Evolutionary conservation across 2,888 invertebrate species (phyloP).

Genomic region (Omphaloscelis lunosa): DNA sequence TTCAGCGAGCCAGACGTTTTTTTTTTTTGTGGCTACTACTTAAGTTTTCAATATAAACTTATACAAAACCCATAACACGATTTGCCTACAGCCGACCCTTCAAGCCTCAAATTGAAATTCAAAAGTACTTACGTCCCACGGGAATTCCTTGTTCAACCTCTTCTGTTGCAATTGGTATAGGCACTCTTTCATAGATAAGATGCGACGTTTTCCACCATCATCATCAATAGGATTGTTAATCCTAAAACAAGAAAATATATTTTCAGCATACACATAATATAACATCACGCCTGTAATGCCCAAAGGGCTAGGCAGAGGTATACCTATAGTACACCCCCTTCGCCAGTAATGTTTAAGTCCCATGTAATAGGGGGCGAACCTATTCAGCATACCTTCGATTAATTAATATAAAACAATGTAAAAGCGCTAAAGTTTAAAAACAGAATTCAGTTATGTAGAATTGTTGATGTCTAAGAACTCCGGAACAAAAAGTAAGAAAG

Average conservation of each 20-base stretch:
- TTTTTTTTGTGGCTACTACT: no score
- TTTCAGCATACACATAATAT: neutral
- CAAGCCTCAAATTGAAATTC: neutral
- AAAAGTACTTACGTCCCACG: constrained; percentile 85
- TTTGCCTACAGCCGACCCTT: no score
- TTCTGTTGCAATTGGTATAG: constrained; percentile 84
- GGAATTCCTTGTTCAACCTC: constrained; percentile 85
- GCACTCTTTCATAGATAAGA: constrained; percentile 82
- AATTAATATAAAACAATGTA: neutral
- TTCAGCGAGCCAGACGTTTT: no score
- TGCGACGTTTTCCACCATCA: constrained; percentile 68
- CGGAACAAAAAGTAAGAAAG: neutral
- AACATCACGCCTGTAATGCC: neutral
- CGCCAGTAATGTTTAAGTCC: neutral
- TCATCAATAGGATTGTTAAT: constrained; percentile 82
- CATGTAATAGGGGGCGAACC: neutral
- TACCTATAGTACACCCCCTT: neutral
- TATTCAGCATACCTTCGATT: neutral
- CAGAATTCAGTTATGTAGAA: neutral
- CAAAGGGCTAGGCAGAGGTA: neutral
- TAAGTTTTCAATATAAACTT: no score
- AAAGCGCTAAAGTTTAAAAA: neutral
- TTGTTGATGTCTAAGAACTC: neutral
- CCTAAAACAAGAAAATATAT: constrained; percentile 67
- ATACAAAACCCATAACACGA: no score